Evolutionary conservation across 2,797 vertebrate genomes (phyloP).

Genomic region (Tokudaia muenninki): DNA sequence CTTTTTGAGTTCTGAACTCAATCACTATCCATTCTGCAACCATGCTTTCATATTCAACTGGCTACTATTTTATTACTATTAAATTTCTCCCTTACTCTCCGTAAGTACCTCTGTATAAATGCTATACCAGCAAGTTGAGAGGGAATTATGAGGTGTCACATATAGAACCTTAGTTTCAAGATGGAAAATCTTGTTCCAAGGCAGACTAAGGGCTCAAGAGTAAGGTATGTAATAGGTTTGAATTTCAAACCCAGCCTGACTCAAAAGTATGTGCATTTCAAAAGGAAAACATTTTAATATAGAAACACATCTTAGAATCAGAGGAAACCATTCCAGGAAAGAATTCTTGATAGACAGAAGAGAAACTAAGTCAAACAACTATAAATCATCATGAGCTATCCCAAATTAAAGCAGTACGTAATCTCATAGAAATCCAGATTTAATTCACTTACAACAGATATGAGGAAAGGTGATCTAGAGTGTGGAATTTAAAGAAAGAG

Average conservation of each 20-base stretch:
- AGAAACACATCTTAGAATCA: neutral
- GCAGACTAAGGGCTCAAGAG: neutral
- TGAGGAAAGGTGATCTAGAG: neutral
- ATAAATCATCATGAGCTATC: neutral
- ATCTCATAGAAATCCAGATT: neutral
- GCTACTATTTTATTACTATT: neutral
- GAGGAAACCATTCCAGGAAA: neutral
- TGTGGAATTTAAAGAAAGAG: neutral
- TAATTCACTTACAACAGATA: neutral
- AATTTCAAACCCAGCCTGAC: neutral
- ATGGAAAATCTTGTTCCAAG: neutral
- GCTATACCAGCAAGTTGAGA: neutral
- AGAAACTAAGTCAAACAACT: neutral
- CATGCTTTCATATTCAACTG: neutral
- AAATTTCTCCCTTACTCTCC: neutral
- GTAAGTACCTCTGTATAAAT: neutral
- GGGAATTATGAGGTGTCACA: neutral
- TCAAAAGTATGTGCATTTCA: neutral
- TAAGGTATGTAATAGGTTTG: neutral
- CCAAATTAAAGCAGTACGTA: neutral
- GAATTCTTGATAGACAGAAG: neutral
- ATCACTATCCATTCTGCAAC: neutral
- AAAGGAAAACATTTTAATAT: neutral
- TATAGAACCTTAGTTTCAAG: neutral
- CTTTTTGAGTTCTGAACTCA: neutral